Base-by-base conservation (phyloP, 2,113 vertebrate genomes). In the Poicephalus gulielmi region DNA sequence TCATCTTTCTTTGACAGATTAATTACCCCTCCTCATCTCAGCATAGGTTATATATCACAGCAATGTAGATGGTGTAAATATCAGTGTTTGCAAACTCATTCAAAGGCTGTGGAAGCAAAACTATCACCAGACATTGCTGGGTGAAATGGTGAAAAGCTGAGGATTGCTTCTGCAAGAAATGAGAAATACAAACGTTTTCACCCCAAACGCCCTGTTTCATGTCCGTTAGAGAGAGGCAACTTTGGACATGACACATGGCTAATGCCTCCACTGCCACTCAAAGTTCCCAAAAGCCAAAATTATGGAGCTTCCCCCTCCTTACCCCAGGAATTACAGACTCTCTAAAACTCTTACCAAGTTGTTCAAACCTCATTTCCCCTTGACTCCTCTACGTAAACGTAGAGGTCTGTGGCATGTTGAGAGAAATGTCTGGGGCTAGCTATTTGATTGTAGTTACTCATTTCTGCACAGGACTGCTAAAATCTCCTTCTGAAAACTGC, bases 221-320 rank as follows among this genome's bases (percentile, higher is more conserved):
- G 1, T 37, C 24, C 1, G 0, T 4, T 8, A 62, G 17, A 35
- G 41, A 52, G 19, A 11, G 15, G 7, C 1, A 11, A 6, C 22
- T 83, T 74, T 68, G 52, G 43, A 23, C 18, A 18, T 13, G 47
- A 55, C 46, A 28, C 5, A 10, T n/a, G 24, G 28, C 11, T 82
- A 62, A 55, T 62, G 33, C 24, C 92, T 79, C 39, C 6, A 15
- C 25, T 24, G 37, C 16, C 23, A 47, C 64, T 75, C 31, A 17
- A 64, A 67, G 23, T 52, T 20, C 7, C 23, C 8, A 30, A 46
- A 83, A 86, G 30, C 16, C 39, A 88, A 63, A 70, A 67, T 25
- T 3, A 30, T 3, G 30, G 5, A 1, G 1, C 24, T 50, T 46
- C 77, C 41, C 18, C 25, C 11, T 18, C 39, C 24, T 19, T 68